These are phyloP conservation scores for Pteronura brasiliensis DNA, from an alignment of 2,113 vertebrate species.

Conservation along the genomic window DNA sequence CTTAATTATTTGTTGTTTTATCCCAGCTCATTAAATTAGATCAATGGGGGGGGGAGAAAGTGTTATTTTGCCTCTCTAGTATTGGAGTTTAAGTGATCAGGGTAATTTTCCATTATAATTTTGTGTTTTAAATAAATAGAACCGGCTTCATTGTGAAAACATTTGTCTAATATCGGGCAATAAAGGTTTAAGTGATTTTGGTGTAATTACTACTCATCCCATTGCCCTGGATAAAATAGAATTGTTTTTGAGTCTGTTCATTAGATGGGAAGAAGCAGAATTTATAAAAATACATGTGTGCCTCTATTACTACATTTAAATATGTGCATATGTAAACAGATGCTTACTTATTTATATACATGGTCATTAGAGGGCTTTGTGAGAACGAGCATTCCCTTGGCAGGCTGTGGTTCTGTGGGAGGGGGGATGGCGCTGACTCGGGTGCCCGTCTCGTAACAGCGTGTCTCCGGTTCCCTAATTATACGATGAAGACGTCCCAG, in stretches of 20 bases:
- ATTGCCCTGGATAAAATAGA: not conserved
- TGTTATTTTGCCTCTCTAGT: not conserved
- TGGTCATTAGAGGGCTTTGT: not conserved
- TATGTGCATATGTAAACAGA: not conserved
- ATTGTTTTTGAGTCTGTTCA: not conserved
- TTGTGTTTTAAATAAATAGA: conserved; percentile 54
- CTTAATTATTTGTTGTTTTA: not conserved
- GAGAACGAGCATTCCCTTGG: not conserved
- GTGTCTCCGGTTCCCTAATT: not conserved
- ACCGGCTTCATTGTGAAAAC: conserved; percentile 22
- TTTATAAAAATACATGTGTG: not conserved
- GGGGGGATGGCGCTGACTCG: not conserved
- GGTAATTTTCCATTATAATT: conserved; percentile 61
- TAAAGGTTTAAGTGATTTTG: conserved; percentile 10
- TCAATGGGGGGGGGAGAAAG: not conserved
- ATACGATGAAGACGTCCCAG: not conserved
- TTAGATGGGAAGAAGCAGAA: not conserved
- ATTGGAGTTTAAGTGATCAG: conserved; percentile 23
- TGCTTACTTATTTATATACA: conserved; percentile 32
- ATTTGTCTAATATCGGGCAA: not conserved
- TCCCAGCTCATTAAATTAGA: conserved; percentile 38
- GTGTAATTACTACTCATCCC: conserved; percentile 46
- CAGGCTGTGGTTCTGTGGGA: not conserved
- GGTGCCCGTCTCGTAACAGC: not conserved
- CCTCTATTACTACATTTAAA: not conserved